These are phyloP conservation scores for Progne subis DNA, from an alignment of 2,113 vertebrate species.

Conservation along the genomic window DNA sequence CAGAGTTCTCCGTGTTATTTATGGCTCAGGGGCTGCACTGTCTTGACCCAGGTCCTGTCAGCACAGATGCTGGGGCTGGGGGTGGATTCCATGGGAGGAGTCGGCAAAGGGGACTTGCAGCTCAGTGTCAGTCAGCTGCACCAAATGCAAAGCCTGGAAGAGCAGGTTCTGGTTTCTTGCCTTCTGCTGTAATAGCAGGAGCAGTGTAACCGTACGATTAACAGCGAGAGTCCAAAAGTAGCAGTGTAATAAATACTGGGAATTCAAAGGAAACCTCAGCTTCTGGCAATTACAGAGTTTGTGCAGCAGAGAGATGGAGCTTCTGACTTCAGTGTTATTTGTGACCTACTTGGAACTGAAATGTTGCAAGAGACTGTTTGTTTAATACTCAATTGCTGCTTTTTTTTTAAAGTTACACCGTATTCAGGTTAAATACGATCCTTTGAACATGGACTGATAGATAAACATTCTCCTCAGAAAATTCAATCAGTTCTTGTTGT, in stretches of 20 bases:
- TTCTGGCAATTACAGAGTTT: not conserved
- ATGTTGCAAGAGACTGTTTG: not conserved
- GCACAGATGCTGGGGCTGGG: not conserved
- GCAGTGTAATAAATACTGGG: not conserved
- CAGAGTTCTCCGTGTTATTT: not conserved
- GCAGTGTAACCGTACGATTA: not conserved
- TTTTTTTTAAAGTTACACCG: rapidly evolving
- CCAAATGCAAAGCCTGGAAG: not conserved
- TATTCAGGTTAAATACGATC: not conserved
- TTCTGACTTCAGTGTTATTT: not conserved
- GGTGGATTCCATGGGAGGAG: not conserved
- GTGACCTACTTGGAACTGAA: not conserved
- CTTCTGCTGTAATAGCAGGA: not conserved
- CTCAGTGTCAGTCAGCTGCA: rapidly evolving
- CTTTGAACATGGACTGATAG: not conserved
- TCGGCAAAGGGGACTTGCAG: not conserved
- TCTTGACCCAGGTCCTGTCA: not conserved
- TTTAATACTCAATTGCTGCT: not conserved
- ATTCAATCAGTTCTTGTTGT: not conserved
- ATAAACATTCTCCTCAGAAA: not conserved
- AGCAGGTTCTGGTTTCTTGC: not conserved
- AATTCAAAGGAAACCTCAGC: not conserved
- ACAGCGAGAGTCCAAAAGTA: not conserved
- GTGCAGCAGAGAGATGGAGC: not conserved
- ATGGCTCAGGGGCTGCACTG: not conserved